phyloP scores from a whole-genome alignment of 2,113 vertebrate genomes.

The Spheniscus mendiculus region DNA sequence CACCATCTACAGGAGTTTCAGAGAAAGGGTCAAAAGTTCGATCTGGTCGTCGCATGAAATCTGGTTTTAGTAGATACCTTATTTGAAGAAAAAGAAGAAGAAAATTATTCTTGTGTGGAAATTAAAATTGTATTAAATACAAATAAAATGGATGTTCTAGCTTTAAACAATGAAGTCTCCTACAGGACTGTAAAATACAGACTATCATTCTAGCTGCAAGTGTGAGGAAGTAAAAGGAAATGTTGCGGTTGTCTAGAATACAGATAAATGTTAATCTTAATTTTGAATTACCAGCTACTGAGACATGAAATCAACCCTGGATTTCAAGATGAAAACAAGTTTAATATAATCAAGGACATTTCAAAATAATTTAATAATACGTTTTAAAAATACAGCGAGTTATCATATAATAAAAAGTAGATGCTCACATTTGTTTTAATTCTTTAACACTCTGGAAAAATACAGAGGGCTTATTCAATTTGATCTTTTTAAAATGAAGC shows the following conservation, averaged over 20 bases:
- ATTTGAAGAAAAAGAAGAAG: not conserved
- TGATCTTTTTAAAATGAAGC: not conserved
- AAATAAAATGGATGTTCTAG: not conserved
- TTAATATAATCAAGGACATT: not conserved
- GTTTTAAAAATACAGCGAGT: not conserved
- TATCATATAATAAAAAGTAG: not conserved
- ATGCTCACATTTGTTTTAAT: not conserved
- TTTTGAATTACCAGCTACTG: not conserved
- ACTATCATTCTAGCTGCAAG: not conserved
- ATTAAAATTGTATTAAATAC: not conserved
- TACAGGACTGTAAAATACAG: not conserved
- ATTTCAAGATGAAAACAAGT: not conserved
- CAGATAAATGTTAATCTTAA: not conserved
- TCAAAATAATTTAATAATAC: not conserved
- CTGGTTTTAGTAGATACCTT: constrained; percentile 94
- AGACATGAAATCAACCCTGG: not conserved
- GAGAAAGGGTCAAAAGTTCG: constrained; percentile 97
- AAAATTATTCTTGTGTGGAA: not conserved
- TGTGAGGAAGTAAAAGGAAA: not conserved
- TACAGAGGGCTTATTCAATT: not conserved
- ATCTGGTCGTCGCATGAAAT: constrained; percentile 96
- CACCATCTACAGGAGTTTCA: constrained; percentile 97
- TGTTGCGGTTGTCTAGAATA: not conserved
- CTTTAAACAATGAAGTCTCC: not conserved
- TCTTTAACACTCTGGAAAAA: not conserved